Evolutionary conservation across 1,140 invertebrate genomes (phyloP), one percentile per base, ranked within the genome.

Genomic region (Asbolus verrucosus): DNA sequence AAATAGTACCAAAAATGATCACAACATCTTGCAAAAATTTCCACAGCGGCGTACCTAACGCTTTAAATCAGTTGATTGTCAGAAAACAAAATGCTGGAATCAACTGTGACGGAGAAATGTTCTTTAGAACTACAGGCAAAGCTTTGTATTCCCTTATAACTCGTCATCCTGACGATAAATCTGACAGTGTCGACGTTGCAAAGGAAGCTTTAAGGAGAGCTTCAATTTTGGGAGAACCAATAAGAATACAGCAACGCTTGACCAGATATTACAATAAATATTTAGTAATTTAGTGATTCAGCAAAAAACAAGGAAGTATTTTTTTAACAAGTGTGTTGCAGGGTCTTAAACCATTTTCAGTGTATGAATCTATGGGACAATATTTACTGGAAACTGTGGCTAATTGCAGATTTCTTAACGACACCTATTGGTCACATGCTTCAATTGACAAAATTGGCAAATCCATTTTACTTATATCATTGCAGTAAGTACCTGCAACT

Each of bases 181-280:
- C 87, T 30, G 85, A 89, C 77, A 84, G 86, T 77, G 85, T 90
- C 16, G 85, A 88, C 73, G 84, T 91, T 80, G 88, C 90, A 21
- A 83, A 84, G 62, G 89, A 92, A 81, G 89, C 89, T 6, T 83
- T 92, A 33, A 85, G 87, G 78, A 87, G 90, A 76, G 87, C 90
- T 69, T 85, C 87, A 70, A 88, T 91, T 79, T 84, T 89, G 76
- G 90, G 90, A 43, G 87, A 89, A 78, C 88, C 89, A 68, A 87
- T 91, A 36, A 81, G 88, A 33, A 84, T 88, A 8, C 85, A 90
- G 71, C 84, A 88, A 65, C 84, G 92, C 33, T 81, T 93, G 41
- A 91, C 91, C 0, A 83, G 92, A 73, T 90, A 90, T 74, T 86
- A 90, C 39, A 89, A 90, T 77, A 85, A 85, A 50, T 84, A 87